Evolutionary conservation across 1,140 invertebrate species (phyloP), one percentile per base, ranked within the genome.

Genomic region (Drosophila pruinosa): DNA sequence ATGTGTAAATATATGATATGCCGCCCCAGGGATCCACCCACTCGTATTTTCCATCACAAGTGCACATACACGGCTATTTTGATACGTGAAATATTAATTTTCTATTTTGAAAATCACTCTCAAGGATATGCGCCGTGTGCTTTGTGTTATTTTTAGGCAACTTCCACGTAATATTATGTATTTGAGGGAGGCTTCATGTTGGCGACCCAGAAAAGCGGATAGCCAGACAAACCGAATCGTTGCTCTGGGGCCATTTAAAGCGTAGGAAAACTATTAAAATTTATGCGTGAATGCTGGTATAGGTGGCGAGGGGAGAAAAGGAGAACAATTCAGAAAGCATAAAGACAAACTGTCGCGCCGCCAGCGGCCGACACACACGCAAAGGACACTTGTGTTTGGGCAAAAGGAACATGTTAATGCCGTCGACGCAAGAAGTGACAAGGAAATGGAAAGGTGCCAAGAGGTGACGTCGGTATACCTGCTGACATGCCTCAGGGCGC

Each of bases 211-310:
- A 34, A 17, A 39, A 43, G 12, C 21, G 24, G 26, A 41, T 34
- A 48, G 61, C n/a, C 14, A 39, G 45, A 56, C 59, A 52, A 54
- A 41, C 22, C 28, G 47, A 38, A 41, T 12, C 15, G 63, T 36
- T 24, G 59, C 58, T 64, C 47, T 48, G 54, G 43, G 69, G 57
- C 77, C 77, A 81, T 64, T 86, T 72, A 65, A 75, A 78, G 71
- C 81, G 88, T 75, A 57, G 65, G 45, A 75, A 78, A 81, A 86
- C 78, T 82, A 88, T 86, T 82, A 72, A 75, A 86, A 88, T 86
- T 72, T 86, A 86, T 86, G 82, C 82, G 82, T 81, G 59, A 63
- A 68, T 39, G 58, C 48, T 24, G 62, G 43, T 2, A 43, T 34
- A 65, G 2, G 39, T 14, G 17, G 8, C 2, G 10, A 3, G 8